Base-by-base conservation (phyloP, 2,888 invertebrate genomes). In the Oxyteleia sp. region DNA sequence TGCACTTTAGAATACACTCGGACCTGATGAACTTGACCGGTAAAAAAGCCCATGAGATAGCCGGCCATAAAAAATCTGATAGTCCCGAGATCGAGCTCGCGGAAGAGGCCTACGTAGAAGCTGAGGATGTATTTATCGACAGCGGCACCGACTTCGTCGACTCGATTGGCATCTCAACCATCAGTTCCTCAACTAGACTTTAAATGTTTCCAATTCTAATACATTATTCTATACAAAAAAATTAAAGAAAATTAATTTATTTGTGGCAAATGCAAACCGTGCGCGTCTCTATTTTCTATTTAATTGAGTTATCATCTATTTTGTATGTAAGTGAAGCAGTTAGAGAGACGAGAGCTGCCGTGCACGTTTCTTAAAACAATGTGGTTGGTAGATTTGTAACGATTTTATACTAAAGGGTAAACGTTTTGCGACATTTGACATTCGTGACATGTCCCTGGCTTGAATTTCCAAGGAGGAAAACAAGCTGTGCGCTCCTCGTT, bases 1-100 rank as follows among this genome's bases (percentile, higher is more conserved):
- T 98, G 15, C 98, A 98, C 92, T 98, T 98, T 93, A 95, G 97
- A 87, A 96, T 98, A 85, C 98, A 98, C 91, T 96, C 97, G 0
- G 96, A 96, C 53, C 90, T 96, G 47, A 92, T 94, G 84, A 94
- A 94, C 75, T 91, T 94, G 51, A 94, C 94, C 85, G 90, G 87
- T 11, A 91, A 91, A 72, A 91, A 92, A 59, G 66, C 88, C 1
- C 85, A 88, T 4, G 88, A 89, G 18, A 45, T 84, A 20, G 32
- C 53, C 13, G 75, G 74, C 16, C 15, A 41, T 0, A 75, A 82
- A 32, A 87, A 87, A 53, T 85, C 66, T 5, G 51, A 84, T 35
- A 84, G 57, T 45, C 38, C 82, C 11, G 80, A 69, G 23, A 76
- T 72, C n/a, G 80, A 84, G 16, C 63, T 84, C 32, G 79, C 72